phyloP scores from a whole-genome alignment of 2,113 vertebrate species.

The human region GRCh38 chr3:176442001-176442500 shows the following conservation, averaged over 20 bases:
- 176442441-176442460: not conserved
- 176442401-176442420: not conserved
- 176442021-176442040: not conserved
- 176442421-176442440: not conserved
- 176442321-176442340: not conserved
- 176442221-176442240: not conserved
- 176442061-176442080: not conserved
- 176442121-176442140: not conserved
- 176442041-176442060: slow-evolving; percentile 6
- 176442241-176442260: not conserved
- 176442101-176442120: not conserved
- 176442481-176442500: not conserved
- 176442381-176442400: not conserved
- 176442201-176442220: not conserved
- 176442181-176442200: not conserved
- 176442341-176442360: not conserved
- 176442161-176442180: not conserved
- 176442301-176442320: not conserved
- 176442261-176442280: not conserved
- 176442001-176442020: not conserved
- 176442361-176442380: not conserved
- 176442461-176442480: not conserved
- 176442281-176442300: not conserved
- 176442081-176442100: not conserved
- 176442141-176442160: not conserved